Base-by-base conservation (phyloP, 2,113 vertebrate genomes). In the Phrynosoma blainvillii region DNA sequence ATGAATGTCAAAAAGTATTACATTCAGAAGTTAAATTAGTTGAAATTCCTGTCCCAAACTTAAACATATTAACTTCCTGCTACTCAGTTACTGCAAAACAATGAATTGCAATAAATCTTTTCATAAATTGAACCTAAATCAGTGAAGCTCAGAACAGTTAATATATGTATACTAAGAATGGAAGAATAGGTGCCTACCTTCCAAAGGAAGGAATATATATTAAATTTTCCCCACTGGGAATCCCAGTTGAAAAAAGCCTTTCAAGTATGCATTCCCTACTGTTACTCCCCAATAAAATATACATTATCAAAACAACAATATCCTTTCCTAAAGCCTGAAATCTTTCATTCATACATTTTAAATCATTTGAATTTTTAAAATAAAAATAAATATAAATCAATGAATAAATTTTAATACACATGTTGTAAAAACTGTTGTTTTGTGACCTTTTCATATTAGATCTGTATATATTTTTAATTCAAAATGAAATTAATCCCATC, bases 91-190 rank as follows among this genome's bases (percentile, higher is more conserved):
- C 2, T 40, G 47, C 1, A 88, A 73, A 36, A 71, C 32, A 36
- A 87, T 84, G 75, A 18, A 76, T 54, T 52, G 54, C 27, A 84
- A 85, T 56, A 65, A 83, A 23, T 86, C 36, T 65, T 75, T 5
- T 70, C 18, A 76, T 23, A 85, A 85, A 59, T 27, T 12, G 42
- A 2, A 84, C 8, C 3, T 85, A 75, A 84, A 40, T 52, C 32
- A 65, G 9, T 62, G 32, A 80, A 73, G 32, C 62, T n/a, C 30
- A 27, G 42, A 78, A 84, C 10, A 70, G 62, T 23, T 21, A 77
- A 70, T 75, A 25, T 62, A 79, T 52, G 32, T 42, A 36, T 36
- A 36, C 36, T 36, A 36, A 36, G 36, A 36, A 36, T 36, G 36
- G 36, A 36, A 36, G 36, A 36, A 36, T 36, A 36, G 36, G 36